Evolutionary conservation across 2,113 vertebrate genomes (phyloP), one percentile per base, ranked within the genome.

Genomic region (Xenus cinereus): DNA sequence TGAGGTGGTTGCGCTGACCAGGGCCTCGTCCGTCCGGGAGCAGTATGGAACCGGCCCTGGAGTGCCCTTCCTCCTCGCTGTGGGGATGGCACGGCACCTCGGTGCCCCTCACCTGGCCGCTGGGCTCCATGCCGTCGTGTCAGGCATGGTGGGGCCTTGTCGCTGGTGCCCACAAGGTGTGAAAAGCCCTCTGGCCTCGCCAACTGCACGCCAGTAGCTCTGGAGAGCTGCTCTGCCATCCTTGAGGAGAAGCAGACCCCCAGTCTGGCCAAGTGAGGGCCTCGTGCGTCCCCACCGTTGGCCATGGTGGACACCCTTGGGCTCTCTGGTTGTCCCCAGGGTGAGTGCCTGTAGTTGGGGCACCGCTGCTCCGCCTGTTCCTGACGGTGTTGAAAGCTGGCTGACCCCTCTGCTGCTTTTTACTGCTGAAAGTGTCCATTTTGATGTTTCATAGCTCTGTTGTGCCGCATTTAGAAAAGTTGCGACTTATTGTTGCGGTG

Each of bases 191-290:
- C 7, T 10, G 81, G 82, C 50, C 45, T 12, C 1, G 2, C 35
- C 24, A 4, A 19, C 43, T 4, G 7, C 0, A 1, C 6, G 13
- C 46, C 2, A 0, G 45, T 2, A 1, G 26, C 45, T 53, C 14
- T 12, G 76, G 51, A 54, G 71, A 32, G 37, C 57, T 14, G 43
- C 7, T 54, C n/a, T 0, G 2, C 37, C 17, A 4, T 35, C 76
- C 28, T 69, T 22, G 12, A 0, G 6, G 57, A 35, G 56, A 21
- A 17, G 50, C 51, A 1, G 19, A 17, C 7, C 32, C 16, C 9
- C 3, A 2, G 11, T 4, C 35, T 24, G 41, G 5, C 10, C 21
- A 0, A 10, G 54, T 0, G 24, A 2, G 6, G 1, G 9, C 5
- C 2, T 6, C 2, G 41, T 11, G 16, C 3, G 41, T 19, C 48